Percentiles rank a stretch among this genome's conserved stretches.
These are phyloP conservation scores for Grammomys surdaster DNA, from an alignment of 2,113 vertebrate species.

Conservation along the genomic window DNA sequence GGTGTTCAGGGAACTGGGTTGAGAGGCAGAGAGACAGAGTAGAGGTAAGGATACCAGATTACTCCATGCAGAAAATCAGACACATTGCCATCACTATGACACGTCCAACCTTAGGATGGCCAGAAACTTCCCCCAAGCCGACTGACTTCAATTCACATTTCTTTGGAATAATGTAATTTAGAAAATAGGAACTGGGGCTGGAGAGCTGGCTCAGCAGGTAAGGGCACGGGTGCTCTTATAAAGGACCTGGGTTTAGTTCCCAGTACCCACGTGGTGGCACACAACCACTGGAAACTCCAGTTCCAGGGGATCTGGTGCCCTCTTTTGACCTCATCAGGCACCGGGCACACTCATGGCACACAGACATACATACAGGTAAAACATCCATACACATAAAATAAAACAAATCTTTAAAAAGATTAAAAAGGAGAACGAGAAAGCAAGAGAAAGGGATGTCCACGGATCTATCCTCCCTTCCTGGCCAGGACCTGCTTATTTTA, in stretches of 20 bases:
- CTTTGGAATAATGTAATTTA: background rate
- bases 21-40: background rate
- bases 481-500: slow-evolving; percentile 32
- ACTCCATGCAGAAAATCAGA: background rate
- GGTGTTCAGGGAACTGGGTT: background rate
- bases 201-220: background rate
- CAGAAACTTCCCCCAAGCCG: background rate
- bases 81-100: background rate
- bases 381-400: background rate
- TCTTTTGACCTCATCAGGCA: background rate
- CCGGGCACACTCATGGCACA: background rate
- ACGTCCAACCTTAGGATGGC: background rate
- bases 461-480: background rate
- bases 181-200: background rate
- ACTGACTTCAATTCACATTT: background rate
- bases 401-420: background rate
- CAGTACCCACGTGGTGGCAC: background rate
- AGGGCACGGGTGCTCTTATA: background rate
- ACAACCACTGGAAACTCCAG: background rate
- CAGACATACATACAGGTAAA: background rate
- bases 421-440: background rate
- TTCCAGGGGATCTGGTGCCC: background rate
- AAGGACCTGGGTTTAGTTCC: background rate
- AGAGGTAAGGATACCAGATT: background rate
- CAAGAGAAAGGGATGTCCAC: background rate